Evolutionary conservation across 2,797 vertebrate genomes (phyloP).

Genomic region (Sebastes wilsoni): DNA sequence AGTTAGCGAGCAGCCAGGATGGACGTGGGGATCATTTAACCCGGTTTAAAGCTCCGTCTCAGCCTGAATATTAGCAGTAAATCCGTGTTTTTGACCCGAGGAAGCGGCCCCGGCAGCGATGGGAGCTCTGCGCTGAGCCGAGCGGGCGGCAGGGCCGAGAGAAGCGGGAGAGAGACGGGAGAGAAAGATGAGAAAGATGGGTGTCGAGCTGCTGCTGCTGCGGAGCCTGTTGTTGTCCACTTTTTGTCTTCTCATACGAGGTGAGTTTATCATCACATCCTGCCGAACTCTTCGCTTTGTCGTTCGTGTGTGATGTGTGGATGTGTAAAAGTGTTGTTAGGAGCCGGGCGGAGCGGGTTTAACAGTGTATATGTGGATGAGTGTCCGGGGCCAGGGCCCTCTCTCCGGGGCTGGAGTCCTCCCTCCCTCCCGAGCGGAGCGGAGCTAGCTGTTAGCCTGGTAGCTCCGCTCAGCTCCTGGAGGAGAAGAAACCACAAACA

Average conservation of each 20-base stretch:
- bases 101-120: constrained; percentile 68
- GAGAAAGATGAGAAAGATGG: constrained; percentile 82
- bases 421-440: constrained; percentile 13
- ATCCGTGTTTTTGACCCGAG: background rate
- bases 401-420: background rate
- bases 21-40: constrained; percentile 54
- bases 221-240: constrained; percentile 89
- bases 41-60: no score
- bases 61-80: background rate
- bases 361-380: background rate
- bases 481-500: constrained; percentile 20
- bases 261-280: constrained; percentile 74
- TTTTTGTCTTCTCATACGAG: constrained; percentile 87
- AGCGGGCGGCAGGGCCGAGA: constrained; percentile 69
- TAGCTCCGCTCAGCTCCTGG: background rate
- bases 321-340: background rate
- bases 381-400: constrained; percentile 4
- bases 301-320: background rate
- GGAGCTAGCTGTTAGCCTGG: constrained; percentile 58
- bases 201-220: constrained; percentile 88
- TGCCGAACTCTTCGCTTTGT: background rate
- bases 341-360: background rate
- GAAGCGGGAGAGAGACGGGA: constrained; percentile 85
- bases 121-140: constrained; percentile 69
- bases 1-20: constrained; percentile 52